A percentile compares a stretch with the other conserved stretches of the same genome.
Conservation (phyloP, 2,113 vertebrate species). For the Pristiophorus japonicus region DNA sequence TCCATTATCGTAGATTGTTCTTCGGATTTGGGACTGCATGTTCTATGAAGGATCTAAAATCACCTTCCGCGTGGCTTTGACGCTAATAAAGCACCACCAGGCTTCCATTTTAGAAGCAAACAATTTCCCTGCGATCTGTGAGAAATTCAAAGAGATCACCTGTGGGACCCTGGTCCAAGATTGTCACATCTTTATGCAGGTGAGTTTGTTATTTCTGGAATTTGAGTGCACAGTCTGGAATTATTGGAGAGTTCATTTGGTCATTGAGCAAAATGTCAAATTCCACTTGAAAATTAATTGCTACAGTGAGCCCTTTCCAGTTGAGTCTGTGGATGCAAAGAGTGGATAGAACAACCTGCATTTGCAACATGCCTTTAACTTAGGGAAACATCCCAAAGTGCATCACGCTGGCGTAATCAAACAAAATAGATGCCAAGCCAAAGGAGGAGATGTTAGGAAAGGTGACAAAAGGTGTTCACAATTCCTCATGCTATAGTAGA, state of each 20-base stretch:
- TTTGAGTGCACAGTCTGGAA: not conserved
- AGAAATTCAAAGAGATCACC: conserved; percentile 82
- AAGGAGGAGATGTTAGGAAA: not conserved
- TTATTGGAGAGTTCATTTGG: not conserved
- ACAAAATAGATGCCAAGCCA: not conserved
- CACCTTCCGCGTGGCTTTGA: conserved; percentile 86
- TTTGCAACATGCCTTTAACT: not conserved
- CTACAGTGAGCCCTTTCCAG: not conserved
- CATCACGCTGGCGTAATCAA: not conserved
- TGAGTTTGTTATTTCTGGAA: conserved; percentile 43
- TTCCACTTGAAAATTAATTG: not conserved
- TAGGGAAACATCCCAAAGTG: not conserved
- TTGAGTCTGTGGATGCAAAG: not conserved
- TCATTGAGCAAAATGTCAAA: not conserved
- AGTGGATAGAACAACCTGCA: not conserved
- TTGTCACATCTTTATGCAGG: conserved; percentile 89
- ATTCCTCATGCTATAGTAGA: not conserved
- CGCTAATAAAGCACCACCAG: conserved; percentile 79
- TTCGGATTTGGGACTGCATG: conserved; percentile 90
- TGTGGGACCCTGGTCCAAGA: conserved; percentile 72
- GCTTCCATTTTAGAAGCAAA: conserved; percentile 71
- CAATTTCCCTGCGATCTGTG: conserved; percentile 76
- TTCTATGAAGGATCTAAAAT: conserved; percentile 96
- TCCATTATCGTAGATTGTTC: conserved; percentile 68
- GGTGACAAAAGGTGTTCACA: not conserved